Percentiles rank a stretch among this genome's conserved stretches.
Evolutionary conservation across 2,113 vertebrate genomes (phyloP).

Genomic region (Excalfactoria chinensis): DNA sequence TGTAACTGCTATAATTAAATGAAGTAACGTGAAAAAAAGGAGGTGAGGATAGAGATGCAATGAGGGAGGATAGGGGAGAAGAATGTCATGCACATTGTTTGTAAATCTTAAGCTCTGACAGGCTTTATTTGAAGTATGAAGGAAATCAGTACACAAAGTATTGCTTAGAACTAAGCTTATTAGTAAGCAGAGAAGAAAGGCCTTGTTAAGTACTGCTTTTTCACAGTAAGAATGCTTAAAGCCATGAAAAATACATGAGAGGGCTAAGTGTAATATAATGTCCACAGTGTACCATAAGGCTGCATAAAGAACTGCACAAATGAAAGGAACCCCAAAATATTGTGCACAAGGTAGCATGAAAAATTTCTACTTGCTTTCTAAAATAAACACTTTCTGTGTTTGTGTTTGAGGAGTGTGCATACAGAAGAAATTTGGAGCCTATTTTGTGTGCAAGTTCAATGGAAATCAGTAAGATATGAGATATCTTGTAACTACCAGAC

Average conservation of each 20-base stretch:
- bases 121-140: not conserved
- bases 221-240: not conserved
- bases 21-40: not conserved
- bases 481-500: not conserved
- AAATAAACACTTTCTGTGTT: not conserved
- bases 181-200: not conserved
- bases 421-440: not conserved
- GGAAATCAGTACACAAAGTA: not conserved
- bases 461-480: not conserved
- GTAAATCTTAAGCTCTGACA: not conserved
- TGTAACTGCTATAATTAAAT: not conserved
- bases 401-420: not conserved
- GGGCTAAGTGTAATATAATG: not conserved
- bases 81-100: not conserved
- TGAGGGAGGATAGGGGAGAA: not conserved
- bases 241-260: not conserved
- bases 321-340: not conserved
- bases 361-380: not conserved
- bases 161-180: not conserved
- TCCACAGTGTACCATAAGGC: not conserved
- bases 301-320: not conserved
- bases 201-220: not conserved
- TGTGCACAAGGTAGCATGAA: not conserved
- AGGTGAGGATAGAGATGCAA: not conserved
- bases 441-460: not conserved